Conservation (phyloP, 2,797 vertebrate species). For the Protosalanx chinensis region DNA sequence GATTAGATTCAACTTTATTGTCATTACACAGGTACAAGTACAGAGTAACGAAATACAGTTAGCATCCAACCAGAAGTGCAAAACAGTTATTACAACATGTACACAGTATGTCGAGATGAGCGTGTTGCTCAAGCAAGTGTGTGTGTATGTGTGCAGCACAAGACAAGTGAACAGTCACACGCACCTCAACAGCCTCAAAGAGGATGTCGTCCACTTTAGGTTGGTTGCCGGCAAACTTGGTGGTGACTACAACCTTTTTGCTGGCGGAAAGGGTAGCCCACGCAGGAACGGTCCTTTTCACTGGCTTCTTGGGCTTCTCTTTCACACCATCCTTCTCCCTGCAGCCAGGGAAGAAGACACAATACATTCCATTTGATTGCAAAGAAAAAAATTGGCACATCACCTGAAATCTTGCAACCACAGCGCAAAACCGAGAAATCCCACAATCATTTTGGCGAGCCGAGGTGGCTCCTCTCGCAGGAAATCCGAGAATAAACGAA, state of each 20-base stretch:
- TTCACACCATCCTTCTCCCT: slow-evolving; percentile 82
- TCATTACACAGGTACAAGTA: too few species aligned
- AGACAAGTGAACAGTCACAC: slow-evolving; percentile 8
- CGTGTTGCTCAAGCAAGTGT: not conserved
- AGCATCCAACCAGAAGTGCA: too few species aligned
- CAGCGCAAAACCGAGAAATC: too few species aligned
- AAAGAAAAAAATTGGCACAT: too few species aligned
- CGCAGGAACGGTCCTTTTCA: slow-evolving; percentile 92
- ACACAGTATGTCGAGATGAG: not conserved
- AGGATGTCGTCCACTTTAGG: slow-evolving; percentile 94
- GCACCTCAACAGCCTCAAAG: slow-evolving; percentile 90
- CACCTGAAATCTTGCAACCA: too few species aligned
- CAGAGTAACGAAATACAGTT: too few species aligned
- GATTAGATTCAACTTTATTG: too few species aligned
- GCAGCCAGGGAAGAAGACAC: slow-evolving; percentile 36
- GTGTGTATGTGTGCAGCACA: not conserved
- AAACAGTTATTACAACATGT: too few species aligned
- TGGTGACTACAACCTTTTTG: slow-evolving; percentile 85
- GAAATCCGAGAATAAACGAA: not conserved
- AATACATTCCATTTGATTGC: slow-evolving; percentile 36
- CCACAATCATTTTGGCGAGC: too few species aligned
- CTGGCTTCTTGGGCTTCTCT: slow-evolving; percentile 87
- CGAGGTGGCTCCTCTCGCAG: too few species aligned
- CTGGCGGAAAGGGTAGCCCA: slow-evolving; percentile 92
- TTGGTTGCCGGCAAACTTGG: slow-evolving; percentile 81